These are phyloP conservation scores for Strongylocentrotus purpuratus DNA, from an alignment of 35 echinoderm and acorn worm species.

Conservation along the genomic window DNA sequence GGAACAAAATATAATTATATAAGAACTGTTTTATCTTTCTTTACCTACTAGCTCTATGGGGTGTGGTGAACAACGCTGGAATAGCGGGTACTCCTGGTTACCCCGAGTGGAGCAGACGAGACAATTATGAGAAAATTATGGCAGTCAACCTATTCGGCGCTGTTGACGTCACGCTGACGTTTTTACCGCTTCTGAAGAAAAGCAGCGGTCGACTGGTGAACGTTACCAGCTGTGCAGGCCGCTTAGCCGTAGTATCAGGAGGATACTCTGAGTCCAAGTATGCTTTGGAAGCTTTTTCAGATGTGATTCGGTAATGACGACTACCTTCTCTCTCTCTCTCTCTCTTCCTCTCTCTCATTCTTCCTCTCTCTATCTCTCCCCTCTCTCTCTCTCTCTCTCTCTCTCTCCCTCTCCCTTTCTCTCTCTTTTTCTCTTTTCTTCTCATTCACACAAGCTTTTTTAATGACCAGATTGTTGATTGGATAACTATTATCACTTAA, in stretches of 20 bases:
- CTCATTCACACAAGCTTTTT: neutral
- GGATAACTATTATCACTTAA: no score
- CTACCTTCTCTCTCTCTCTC: neutral
- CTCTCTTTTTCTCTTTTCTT: neutral
- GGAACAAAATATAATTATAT: no score
- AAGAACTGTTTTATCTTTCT: neutral
- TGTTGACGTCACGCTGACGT: constrained; percentile 76
- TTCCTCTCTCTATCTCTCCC: neutral
- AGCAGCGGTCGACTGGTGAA: constrained; percentile 78
- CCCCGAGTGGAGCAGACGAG: constrained; percentile 64
- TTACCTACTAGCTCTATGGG: constrained; percentile 76
- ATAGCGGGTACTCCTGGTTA: constrained; percentile 47
- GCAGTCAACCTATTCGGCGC: constrained; percentile 81
- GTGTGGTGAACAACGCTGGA: constrained; percentile 91
- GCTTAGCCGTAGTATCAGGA: constrained; percentile 53
- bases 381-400: neutral
- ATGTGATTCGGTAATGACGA: constrained; percentile 48
- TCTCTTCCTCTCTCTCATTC: neutral
- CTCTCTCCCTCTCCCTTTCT: neutral
- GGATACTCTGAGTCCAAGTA: constrained; percentile 79
- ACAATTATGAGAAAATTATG: constrained; percentile 61
- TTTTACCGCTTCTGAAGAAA: constrained; percentile 81
- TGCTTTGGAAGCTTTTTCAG: constrained; percentile 81
- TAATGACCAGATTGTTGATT: no score
- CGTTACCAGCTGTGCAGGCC: constrained; percentile 69